A percentile compares a stretch with the other conserved stretches of the same genome.
Evolutionary conservation across 2,888 invertebrate species (phyloP).

Genomic region (Andrena minutula): DNA sequence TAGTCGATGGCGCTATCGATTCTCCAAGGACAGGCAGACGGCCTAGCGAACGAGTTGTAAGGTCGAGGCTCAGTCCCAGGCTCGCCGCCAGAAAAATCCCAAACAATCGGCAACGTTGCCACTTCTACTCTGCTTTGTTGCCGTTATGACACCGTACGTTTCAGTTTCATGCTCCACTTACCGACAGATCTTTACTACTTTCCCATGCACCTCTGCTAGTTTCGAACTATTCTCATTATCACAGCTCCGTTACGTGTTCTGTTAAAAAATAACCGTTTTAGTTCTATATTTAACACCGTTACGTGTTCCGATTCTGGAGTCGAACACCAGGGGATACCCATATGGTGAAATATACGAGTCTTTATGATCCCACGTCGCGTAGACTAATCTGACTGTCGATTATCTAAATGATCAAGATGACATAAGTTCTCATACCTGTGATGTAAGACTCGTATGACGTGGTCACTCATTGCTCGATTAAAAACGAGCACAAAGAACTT

Average conservation of each 20-base stretch:
- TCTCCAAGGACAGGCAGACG: constrained; percentile 68
- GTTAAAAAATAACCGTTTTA: constrained; percentile 6
- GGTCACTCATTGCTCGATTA: constrained; percentile 11
- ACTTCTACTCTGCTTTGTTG: constrained; percentile 64
- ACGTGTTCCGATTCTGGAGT: constrained; percentile 20
- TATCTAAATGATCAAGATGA: constrained; percentile 23
- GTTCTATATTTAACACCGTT: constrained; percentile 23
- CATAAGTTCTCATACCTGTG: constrained; percentile 22
- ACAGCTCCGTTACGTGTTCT: constrained; percentile 8
- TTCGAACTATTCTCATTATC: constrained; percentile 35
- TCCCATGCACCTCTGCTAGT: constrained; percentile 51
- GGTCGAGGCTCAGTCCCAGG: constrained; percentile 66
- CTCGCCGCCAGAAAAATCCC: constrained; percentile 78
- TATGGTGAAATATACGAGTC: background rate
- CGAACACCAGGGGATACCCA: background rate
- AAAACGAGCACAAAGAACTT: constrained; percentile 7
- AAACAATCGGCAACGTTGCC: constrained; percentile 82
- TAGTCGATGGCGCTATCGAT: constrained; percentile 70
- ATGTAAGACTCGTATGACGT: constrained; percentile 39
- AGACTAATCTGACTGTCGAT: constrained; percentile 6
- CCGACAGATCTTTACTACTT: constrained; percentile 69
- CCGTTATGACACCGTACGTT: constrained; percentile 75
- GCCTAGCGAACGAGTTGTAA: constrained; percentile 66
- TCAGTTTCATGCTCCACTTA: constrained; percentile 81
- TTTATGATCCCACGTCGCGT: background rate